Evolutionary conservation across 2,797 vertebrate genomes (phyloP), one percentile per base, ranked within the genome.

Genomic region (Adrianichthys oophorus): DNA sequence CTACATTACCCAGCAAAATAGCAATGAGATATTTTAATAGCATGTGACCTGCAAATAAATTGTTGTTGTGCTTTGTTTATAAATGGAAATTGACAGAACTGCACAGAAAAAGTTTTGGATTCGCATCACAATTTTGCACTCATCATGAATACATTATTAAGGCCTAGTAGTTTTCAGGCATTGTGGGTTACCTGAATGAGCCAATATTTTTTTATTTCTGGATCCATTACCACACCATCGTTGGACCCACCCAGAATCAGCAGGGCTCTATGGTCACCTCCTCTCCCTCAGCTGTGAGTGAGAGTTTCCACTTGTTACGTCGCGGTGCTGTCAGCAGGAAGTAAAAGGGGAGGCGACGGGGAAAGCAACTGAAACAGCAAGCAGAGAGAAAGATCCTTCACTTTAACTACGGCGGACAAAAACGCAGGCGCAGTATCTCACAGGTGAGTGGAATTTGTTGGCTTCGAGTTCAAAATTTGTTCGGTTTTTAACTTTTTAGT

Each of bases 251-350:
- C 79, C 68, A 74, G 54, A 68, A 75, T 78, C 70, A 59, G 3
- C 51, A 59, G 43, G 32, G 17, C 52, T 29, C 46, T 48, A 68
- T 32, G 29, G 72, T 76, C 80, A 70, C 76, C 79, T 79, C 74
- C 87, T 80, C 68, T 56, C 49, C 40, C 56, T 44, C 52, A 49
- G 32, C 49, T 54, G 59, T 76, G 79, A 77, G 72, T 82, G 77
- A 89, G 70, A 85, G 71, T 89, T 91, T 85, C 79, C 84, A 80
- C 70, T 89, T 82, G 72, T 86, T 85, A 70, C 43, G 15, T 71
- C 78, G 68, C 67, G 55, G 62, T 68, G 72, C 73, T 79, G 81
- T 86, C 68, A 82, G 65, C 53, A 77, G 76, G 60, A 73, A 75
- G 75, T 42, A 26, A 56, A 72, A 62, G 58, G 53, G 77, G 70